Conservation (phyloP, 2,113 vertebrate species). For the Rynchops niger region DNA sequence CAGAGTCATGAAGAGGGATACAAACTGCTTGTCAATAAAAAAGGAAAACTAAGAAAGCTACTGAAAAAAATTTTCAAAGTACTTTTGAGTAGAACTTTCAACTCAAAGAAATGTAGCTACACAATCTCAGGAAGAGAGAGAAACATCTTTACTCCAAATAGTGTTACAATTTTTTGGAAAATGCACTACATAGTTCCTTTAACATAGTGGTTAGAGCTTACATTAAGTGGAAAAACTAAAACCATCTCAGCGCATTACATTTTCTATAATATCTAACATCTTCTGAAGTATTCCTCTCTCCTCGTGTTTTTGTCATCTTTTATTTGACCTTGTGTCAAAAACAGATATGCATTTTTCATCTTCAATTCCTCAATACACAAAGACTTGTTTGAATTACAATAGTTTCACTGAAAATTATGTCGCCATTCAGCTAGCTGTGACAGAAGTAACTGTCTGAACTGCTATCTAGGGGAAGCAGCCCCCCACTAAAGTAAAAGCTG, state of each 20-base stretch:
- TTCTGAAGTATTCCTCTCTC: neutral
- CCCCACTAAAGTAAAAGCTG: neutral
- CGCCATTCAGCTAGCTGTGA: conserved; percentile 5
- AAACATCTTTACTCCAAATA: neutral
- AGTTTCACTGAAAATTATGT: neutral
- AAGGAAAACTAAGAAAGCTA: neutral
- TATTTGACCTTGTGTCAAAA: neutral
- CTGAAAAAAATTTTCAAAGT: neutral
- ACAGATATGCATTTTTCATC: neutral
- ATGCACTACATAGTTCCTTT: neutral
- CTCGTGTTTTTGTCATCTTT: neutral
- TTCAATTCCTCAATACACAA: neutral
- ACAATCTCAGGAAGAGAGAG: neutral
- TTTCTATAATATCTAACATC: neutral
- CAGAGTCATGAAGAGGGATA: neutral
- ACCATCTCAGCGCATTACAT: neutral
- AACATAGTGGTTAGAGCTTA: neutral
- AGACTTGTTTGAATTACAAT: conserved; percentile 4
- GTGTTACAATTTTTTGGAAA: neutral
- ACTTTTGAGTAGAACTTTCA: neutral
- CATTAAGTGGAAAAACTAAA: neutral
- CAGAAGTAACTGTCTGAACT: conserved; percentile 43
- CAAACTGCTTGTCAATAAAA: neutral
- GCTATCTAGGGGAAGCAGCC: conserved; percentile 7
- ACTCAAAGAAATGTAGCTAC: neutral